Evolutionary conservation across 2,797 vertebrate genomes (phyloP), one percentile per base, ranked within the genome.

Genomic region (Aphelocoma californica): DNA sequence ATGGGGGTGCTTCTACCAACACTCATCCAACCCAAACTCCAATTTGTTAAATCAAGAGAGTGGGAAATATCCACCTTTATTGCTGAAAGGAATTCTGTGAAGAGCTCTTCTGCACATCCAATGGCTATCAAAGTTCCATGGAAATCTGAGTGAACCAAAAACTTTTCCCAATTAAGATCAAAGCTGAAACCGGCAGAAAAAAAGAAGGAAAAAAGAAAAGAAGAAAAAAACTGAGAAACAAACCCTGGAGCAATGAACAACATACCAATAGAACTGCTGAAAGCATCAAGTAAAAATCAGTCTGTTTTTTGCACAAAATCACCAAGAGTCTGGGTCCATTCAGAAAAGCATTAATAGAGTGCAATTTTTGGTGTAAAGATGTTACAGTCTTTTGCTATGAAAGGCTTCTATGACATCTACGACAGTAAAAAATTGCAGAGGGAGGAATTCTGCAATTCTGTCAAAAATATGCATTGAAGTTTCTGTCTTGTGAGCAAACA

Each of bases 231-330:
- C 18, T 42, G 18, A 65, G 23, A 14, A 40, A 13, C 16, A 60
- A 60, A 34, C 25, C 13, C 28, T 81, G 84, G 81, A 86, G 47
- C 50, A 78, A 65, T 25, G 26, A 80, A 87, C 23, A 91, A 78
- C 18, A 53, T 7, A 61, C 7, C 58, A 88, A 71, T 5, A 91
- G 57, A 97, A 73, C 36, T 92, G 47, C 64, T 95, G 66, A 93
- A 94, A 95, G 25, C 62, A 75, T 67, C 26, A 67, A 85, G 84
- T 75, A 53, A 90, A 97, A 96, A 92, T 94, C 80, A 85, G 50
- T 79, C 23, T 14, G 2, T 64, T 65, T 91, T 86, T 45, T 56
- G 38, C 29, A 86, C 19, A 71, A 40, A 13, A 56, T 36, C 54
- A 45, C 65, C 58, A 40, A 36, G 34, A 94, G 19, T 44, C 24